Conservation (phyloP, 2,797 vertebrate species). For the Hafferia zeledoni region DNA sequence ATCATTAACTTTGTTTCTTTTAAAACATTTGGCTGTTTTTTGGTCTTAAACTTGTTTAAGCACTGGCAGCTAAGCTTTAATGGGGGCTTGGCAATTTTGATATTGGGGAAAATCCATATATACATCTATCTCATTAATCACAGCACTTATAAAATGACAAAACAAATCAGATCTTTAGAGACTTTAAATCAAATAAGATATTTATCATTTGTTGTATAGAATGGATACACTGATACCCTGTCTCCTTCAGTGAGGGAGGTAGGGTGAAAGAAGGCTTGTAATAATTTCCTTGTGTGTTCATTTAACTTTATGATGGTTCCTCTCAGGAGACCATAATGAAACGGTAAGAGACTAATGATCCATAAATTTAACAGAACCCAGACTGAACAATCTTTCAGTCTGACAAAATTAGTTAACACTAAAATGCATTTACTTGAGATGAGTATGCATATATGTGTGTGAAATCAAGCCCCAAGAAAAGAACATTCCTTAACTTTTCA, state of each 20-base stretch:
- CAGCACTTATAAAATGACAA: neutral
- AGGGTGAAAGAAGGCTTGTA: constrained; percentile 26
- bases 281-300: constrained; percentile 61
- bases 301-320: constrained; percentile 63
- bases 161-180: neutral
- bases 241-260: neutral
- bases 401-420: constrained; percentile 68
- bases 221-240: neutral
- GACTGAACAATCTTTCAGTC: constrained; percentile 58
- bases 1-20: neutral
- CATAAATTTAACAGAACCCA: constrained; percentile 53
- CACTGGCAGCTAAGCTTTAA: neutral
- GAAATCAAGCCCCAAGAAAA: neutral
- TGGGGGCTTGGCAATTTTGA: neutral
- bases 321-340: constrained; percentile 66
- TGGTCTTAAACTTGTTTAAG: neutral
- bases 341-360: constrained; percentile 70
- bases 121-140: neutral
- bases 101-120: neutral
- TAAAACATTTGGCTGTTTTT: neutral
- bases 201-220: neutral
- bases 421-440: constrained; percentile 49
- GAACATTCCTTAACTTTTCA: neutral
- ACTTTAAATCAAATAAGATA: neutral
- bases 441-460: neutral